Percentiles rank a stretch among this genome's conserved stretches.
Evolutionary conservation across 2,888 invertebrate genomes (phyloP).

Genomic region (Cinara cedri): DNA sequence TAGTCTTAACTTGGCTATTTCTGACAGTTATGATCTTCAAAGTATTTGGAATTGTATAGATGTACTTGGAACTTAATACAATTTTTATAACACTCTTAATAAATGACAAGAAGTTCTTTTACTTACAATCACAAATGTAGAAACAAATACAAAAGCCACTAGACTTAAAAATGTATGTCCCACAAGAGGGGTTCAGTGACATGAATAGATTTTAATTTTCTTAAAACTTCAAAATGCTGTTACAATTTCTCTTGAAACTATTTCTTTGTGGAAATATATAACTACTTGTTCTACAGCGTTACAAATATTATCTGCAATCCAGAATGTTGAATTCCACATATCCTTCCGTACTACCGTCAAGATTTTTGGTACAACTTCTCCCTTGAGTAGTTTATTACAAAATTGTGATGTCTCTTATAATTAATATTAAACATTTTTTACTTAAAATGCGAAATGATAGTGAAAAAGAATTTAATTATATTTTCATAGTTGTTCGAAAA

Average conservation of each 20-base stretch:
- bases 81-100: background rate
- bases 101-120: slow-evolving; percentile 3
- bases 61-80: background rate
- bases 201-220: slow-evolving; percentile 48
- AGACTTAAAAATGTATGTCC: slow-evolving; percentile 63
- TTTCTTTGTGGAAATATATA: slow-evolving; percentile 4
- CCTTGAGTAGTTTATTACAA: slow-evolving; percentile 5
- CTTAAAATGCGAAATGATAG: background rate
- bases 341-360: background rate
- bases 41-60: background rate
- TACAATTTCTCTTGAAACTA: slow-evolving; percentile 31
- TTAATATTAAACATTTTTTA: background rate
- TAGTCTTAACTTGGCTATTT: slow-evolving; percentile 5
- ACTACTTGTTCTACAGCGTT: background rate
- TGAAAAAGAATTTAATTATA: background rate
- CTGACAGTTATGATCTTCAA: background rate
- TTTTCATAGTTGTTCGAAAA: background rate
- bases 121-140: background rate
- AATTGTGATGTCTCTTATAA: background rate
- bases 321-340: slow-evolving; percentile 27
- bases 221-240: slow-evolving; percentile 44
- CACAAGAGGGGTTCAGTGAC: slow-evolving; percentile 54
- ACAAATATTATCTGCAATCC: slow-evolving; percentile 6
- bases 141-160: slow-evolving; percentile 1
- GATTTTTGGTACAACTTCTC: background rate